Percentiles rank a stretch among this genome's conserved stretches.
Conservation (phyloP, 2,797 vertebrate species). For the Pantherophis vulpinus region DNA sequence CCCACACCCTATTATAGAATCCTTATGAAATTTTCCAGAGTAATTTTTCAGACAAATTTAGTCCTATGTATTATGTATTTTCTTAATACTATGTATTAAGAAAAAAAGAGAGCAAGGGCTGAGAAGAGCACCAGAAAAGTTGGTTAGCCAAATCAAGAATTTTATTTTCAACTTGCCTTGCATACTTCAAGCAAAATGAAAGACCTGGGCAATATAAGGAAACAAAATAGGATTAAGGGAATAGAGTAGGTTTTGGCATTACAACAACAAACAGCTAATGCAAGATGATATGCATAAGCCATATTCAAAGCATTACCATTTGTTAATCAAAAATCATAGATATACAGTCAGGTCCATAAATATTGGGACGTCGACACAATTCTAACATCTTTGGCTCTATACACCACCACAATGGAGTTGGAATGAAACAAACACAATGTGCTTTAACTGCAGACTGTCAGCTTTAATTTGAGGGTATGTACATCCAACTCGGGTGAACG, state of each 20-base stretch:
- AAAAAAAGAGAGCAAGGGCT: neutral
- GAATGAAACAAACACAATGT: too few species aligned
- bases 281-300: neutral
- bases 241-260: neutral
- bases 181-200: neutral
- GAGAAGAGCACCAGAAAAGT: neutral
- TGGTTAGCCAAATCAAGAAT: neutral
- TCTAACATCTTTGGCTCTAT: too few species aligned
- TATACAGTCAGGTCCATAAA: too few species aligned
- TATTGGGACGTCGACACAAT: too few species aligned
- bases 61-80: neutral
- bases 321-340: neutral
- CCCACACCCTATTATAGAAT: neutral
- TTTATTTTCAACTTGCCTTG: neutral
- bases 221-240: neutral
- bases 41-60: neutral
- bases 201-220: neutral
- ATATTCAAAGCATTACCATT: neutral
- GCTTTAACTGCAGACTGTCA: too few species aligned
- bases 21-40: neutral
- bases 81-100: neutral
- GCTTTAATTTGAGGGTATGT: too few species aligned
- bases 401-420: too few species aligned
- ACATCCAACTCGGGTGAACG: too few species aligned
- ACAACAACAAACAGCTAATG: neutral